Evolutionary conservation across 2,113 vertebrate species (phyloP).

Genomic region (Spilogale gracilis): DNA sequence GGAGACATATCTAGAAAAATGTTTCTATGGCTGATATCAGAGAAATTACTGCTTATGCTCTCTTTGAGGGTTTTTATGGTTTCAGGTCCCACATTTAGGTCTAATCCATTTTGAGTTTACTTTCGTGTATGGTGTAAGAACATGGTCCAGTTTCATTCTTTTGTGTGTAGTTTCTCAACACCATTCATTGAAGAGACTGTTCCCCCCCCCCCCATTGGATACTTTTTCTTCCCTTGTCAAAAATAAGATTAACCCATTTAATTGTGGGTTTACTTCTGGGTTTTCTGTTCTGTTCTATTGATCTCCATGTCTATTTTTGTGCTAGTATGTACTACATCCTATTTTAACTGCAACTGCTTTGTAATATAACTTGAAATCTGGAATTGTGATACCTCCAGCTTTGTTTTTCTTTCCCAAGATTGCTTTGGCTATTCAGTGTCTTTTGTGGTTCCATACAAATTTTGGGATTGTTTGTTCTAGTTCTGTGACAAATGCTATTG

Average conservation of each 20-base stretch:
- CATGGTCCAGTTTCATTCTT: neutral
- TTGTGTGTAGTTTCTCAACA: neutral
- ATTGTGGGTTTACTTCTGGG: neutral
- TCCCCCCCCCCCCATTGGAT: neutral
- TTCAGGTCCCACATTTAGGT: neutral
- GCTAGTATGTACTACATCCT: neutral
- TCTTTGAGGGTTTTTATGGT: neutral
- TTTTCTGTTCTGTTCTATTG: neutral
- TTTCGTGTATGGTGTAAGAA: neutral
- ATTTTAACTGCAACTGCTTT: neutral
- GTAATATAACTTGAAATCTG: neutral
- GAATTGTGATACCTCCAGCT: neutral
- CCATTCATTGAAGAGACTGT: neutral
- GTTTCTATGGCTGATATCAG: neutral
- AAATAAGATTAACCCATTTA: neutral
- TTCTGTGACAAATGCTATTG: neutral
- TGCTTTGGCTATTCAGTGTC: neutral
- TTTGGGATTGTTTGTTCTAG: neutral
- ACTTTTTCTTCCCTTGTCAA: neutral
- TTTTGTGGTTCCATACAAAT: neutral
- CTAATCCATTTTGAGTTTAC: neutral
- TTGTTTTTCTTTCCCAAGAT: neutral
- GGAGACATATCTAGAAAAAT: neutral
- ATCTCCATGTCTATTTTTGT: neutral
- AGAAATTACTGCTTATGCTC: neutral